Evolutionary conservation across 1,140 invertebrate species (phyloP).

Genomic region (Diorhabda sublineata): DNA sequence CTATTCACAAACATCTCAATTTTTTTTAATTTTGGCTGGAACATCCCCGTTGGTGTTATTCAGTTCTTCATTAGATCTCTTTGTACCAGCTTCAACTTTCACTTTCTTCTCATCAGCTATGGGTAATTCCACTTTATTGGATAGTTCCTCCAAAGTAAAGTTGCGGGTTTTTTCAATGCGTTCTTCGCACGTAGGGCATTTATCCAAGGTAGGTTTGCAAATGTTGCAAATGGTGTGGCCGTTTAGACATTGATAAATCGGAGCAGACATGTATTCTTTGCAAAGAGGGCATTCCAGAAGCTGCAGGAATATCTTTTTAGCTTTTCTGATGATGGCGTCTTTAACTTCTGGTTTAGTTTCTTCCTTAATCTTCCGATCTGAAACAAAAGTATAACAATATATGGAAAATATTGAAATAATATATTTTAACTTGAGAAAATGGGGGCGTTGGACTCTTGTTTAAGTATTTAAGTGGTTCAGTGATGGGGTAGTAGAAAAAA

Average conservation of each 20-base stretch:
- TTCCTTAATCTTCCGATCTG: constrained; percentile 10
- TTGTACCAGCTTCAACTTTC: neutral
- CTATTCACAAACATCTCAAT: too few species aligned
- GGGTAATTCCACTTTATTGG: constrained; percentile 16
- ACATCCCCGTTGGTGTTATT: neutral
- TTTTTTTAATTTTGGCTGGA: too few species aligned
- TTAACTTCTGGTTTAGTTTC: constrained; percentile 16
- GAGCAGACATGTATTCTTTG: constrained; percentile 18
- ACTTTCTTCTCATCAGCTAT: constrained; percentile 8
- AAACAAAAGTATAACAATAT: neutral
- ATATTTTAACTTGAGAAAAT: too few species aligned
- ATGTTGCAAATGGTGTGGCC: constrained; percentile 13
- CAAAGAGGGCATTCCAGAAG: constrained; percentile 16
- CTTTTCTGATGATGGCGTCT: constrained; percentile 15
- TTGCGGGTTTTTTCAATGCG: constrained; percentile 13
- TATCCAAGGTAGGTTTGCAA: neutral
- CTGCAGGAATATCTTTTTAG: constrained; percentile 15
- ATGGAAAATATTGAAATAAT: too few species aligned
- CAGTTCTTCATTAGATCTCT: constrained; percentile 9
- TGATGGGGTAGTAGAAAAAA: too few species aligned
- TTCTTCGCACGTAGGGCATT: constrained; percentile 9
- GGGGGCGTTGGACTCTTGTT: too few species aligned
- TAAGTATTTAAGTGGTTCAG: too few species aligned
- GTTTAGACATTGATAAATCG: constrained; percentile 14
- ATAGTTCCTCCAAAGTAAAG: constrained; percentile 15